Conservation (phyloP, 1,140 invertebrate species). For the Bombus confusus region DNA sequence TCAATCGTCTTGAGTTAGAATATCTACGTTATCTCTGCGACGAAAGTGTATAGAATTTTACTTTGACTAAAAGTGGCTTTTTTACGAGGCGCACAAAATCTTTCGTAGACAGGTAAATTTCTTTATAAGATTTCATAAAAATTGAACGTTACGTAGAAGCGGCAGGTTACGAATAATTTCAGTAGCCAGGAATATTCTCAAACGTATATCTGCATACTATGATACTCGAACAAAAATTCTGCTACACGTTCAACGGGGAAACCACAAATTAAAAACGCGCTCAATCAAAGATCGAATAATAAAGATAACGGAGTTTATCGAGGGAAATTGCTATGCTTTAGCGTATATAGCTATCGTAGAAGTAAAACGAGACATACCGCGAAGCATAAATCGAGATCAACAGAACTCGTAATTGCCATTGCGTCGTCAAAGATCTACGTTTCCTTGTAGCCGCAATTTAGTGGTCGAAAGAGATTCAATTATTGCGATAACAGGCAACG, state of each 20-base stretch:
- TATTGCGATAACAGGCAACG: conserved; percentile 30
- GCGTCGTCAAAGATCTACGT: conserved; percentile 19
- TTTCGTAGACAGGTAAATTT: neutral
- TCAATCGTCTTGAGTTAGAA: neutral
- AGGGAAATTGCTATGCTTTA: neutral
- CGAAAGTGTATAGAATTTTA: neutral
- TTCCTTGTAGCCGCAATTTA: conserved; percentile 16
- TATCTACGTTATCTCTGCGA: neutral
- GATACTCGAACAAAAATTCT: neutral
- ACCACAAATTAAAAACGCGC: no score
- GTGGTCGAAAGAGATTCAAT: conserved; percentile 42
- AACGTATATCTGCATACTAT: no score
- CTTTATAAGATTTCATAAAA: no score
- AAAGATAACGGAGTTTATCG: conserved; percentile 8
- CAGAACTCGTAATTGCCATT: conserved; percentile 27
- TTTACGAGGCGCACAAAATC: no score
- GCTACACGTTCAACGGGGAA: no score
- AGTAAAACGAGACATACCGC: neutral
- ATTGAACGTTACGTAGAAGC: neutral
- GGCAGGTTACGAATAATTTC: neutral
- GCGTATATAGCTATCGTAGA: neutral
- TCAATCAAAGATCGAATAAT: neutral
- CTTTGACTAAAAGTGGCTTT: no score
- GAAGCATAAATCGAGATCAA: conserved; percentile 27
- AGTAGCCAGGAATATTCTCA: no score